phyloP scores from a whole-genome alignment of 2,113 vertebrate genomes.

The Oryzias celebensis region DNA sequence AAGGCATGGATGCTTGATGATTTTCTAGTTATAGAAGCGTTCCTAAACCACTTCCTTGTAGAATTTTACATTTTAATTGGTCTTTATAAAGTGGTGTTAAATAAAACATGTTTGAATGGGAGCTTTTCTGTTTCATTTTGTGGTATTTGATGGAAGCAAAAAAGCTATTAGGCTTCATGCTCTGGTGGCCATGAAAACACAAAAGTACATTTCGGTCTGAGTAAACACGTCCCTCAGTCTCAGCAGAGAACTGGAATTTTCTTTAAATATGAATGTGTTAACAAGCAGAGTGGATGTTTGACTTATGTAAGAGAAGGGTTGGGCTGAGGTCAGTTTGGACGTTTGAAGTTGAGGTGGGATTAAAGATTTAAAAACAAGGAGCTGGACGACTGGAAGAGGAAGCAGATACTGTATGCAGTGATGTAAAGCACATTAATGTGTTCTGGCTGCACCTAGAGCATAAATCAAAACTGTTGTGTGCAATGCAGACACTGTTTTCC shows the following conservation, averaged over 20 bases:
- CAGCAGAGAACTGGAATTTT: not conserved
- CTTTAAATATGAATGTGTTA: slow-evolving; percentile 44
- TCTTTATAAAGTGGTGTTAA: no score
- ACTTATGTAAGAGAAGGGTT: slow-evolving; percentile 27
- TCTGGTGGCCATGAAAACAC: slow-evolving; percentile 2
- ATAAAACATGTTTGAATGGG: no score
- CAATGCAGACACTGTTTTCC: slow-evolving; percentile 23
- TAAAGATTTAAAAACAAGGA: slow-evolving; percentile 30
- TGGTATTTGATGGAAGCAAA: no score
- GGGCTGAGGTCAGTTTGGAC: slow-evolving; percentile 14
- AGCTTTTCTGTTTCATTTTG: no score
- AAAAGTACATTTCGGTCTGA: slow-evolving; percentile 8
- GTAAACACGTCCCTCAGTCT: not conserved
- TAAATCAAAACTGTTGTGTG: slow-evolving; percentile 29
- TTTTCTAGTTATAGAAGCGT: no score
- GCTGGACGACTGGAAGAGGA: not conserved
- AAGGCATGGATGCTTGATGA: no score
- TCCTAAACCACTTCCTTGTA: no score
- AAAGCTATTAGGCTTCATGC: not conserved
- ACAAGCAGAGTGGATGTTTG: slow-evolving; percentile 13
- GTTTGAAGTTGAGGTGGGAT: not conserved
- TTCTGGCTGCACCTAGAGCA: slow-evolving; percentile 1
- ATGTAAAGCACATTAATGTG: not conserved
- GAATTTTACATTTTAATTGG: no score
- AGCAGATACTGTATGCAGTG: not conserved